These are phyloP conservation scores for Charadrius vociferus DNA, from an alignment of 2,113 vertebrate genomes.

Conservation along the genomic window DNA sequence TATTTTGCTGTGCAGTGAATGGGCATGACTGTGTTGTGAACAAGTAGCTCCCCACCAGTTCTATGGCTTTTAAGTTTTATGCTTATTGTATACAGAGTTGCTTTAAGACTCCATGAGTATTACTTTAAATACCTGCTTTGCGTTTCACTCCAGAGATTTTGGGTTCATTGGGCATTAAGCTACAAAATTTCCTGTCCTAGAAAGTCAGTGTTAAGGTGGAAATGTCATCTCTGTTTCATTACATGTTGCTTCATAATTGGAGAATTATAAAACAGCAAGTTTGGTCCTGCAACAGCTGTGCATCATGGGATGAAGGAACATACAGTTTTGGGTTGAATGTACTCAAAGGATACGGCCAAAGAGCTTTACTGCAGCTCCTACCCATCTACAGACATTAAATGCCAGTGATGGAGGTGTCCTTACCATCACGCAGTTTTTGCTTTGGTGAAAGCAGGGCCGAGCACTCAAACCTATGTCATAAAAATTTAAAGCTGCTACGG, in stretches of 20 bases:
- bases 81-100: not conserved
- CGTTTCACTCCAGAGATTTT: not conserved
- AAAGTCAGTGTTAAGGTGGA: not conserved
- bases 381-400: not conserved
- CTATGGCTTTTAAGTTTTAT: not conserved
- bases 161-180: not conserved
- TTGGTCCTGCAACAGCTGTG: not conserved
- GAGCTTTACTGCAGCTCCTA: not conserved
- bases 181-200: not conserved
- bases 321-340: not conserved
- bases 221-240: not conserved
- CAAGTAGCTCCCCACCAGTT: not conserved
- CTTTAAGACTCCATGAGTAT: not conserved
- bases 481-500: not conserved
- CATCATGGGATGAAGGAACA: not conserved
- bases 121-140: not conserved
- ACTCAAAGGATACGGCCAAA: not conserved
- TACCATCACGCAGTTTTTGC: not conserved
- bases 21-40: not conserved
- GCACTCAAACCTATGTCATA: not conserved
- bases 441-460: not conserved
- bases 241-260: not conserved
- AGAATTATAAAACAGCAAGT: not conserved
- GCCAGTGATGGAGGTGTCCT: not conserved
- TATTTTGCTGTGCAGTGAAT: not conserved